These are phyloP conservation scores for Phytoseiulus persimilis DNA, from an alignment of 2,888 invertebrate species.

Conservation along the genomic window DNA sequence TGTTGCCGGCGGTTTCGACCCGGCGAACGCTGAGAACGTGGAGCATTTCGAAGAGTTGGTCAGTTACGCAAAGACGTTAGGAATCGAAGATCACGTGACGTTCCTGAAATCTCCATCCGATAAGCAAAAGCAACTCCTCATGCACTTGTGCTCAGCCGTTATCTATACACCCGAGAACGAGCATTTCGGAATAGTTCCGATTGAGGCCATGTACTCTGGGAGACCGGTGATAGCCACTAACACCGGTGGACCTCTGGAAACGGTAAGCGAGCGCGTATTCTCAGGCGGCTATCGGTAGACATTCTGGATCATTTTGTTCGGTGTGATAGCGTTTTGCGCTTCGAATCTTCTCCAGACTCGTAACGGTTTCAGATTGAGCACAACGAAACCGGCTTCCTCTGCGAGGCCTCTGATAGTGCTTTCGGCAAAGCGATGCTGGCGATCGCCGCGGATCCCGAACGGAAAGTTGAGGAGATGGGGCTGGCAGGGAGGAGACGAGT, in stretches of 20 bases:
- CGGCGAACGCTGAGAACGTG: constrained; percentile 73
- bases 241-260: constrained; percentile 91
- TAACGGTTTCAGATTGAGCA: constrained; percentile 55
- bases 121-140: constrained; percentile 67
- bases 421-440: constrained; percentile 70
- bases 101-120: constrained; percentile 82
- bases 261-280: constrained; percentile 54
- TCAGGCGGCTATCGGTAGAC: not conserved
- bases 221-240: constrained; percentile 91
- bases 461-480: constrained; percentile 62
- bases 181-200: constrained; percentile 97
- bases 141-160: constrained; percentile 67
- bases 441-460: constrained; percentile 59
- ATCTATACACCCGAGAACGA: constrained; percentile 93
- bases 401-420: constrained; percentile 60
- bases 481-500: constrained; percentile 55
- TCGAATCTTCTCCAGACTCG: not conserved
- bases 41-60: constrained; percentile 70
- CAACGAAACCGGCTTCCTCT: constrained; percentile 70
- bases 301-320: too few species aligned
- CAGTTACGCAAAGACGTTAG: constrained; percentile 59
- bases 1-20: constrained; percentile 93
- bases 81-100: constrained; percentile 64
- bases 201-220: constrained; percentile 91
- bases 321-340: not conserved